phyloP scores from a whole-genome alignment of 2,113 vertebrate species.

The Pelodiscus sinensis region DNA sequence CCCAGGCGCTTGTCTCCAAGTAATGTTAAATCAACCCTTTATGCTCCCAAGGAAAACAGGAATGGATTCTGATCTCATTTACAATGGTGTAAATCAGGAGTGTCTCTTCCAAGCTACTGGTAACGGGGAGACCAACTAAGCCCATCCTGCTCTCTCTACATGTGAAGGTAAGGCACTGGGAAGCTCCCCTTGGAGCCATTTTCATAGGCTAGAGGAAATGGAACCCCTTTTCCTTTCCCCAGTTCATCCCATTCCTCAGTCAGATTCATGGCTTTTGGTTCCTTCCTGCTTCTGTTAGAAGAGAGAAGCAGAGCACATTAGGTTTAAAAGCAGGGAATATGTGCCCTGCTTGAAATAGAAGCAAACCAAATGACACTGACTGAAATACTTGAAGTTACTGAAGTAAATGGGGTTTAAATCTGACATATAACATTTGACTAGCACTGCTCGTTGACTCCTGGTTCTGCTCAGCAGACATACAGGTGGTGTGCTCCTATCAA shows the following conservation, averaged over 20 bases:
- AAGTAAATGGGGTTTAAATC: not conserved
- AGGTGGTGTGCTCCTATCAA: not conserved
- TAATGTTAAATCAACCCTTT: not conserved
- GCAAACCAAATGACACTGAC: not conserved
- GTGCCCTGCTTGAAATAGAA: not conserved
- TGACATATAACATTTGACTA: not conserved
- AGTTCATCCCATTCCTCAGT: rapidly evolving
- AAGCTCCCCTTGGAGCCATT: not conserved
- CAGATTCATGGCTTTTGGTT: rapidly evolving
- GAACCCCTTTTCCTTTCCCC: not conserved
- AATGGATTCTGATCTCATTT: not conserved
- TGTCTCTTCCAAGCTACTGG: too few species aligned
- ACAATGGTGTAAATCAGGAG: not conserved
- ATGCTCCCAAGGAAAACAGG: not conserved
- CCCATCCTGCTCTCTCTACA: not conserved
- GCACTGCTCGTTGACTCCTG: not conserved
- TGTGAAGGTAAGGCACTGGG: not conserved
- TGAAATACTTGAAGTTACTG: not conserved
- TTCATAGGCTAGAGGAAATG: not conserved
- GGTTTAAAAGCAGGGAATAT: not conserved
- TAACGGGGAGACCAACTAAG: not conserved
- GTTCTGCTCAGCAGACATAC: not conserved
- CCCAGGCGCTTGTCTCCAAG: not conserved
- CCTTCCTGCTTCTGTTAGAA: not conserved
- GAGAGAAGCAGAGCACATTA: not conserved